Conservation (phyloP, 2,888 invertebrate species). For the Myathropa florea region DNA sequence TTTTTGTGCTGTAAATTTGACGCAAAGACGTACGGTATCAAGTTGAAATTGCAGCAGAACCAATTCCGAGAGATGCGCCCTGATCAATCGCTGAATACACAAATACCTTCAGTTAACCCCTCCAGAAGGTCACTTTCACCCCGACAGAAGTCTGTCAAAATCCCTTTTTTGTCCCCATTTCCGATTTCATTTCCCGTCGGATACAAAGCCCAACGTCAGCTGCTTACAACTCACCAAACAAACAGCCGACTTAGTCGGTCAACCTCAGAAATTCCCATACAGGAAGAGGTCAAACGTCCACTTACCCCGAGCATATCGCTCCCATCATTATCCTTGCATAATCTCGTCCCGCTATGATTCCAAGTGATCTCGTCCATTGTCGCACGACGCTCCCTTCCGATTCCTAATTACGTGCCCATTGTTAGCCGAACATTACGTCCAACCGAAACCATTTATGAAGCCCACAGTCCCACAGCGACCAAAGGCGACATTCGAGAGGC, state of each 20-base stretch:
- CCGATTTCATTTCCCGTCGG: background rate
- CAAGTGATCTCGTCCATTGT: conserved; percentile 58
- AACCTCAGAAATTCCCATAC: conserved; percentile 41
- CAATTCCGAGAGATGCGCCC: too few relatives aligned
- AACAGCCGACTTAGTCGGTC: background rate
- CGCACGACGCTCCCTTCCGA: conserved; percentile 12
- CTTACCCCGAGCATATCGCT: conserved; percentile 32
- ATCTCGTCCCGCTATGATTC: conserved; percentile 64
- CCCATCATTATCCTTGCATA: conserved; percentile 67
- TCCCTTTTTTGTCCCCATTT: background rate
- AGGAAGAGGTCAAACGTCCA: conserved; percentile 60
- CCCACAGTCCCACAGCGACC: background rate
- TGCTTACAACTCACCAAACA: background rate
- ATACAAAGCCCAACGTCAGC: background rate
- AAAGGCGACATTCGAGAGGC: background rate
- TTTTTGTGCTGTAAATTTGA: too few relatives aligned
- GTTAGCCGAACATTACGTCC: conserved; percentile 32
- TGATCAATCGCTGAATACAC: too few relatives aligned
- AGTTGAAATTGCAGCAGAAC: too few relatives aligned
- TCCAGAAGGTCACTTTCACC: too few relatives aligned
- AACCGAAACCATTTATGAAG: background rate
- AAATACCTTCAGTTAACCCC: too few relatives aligned
- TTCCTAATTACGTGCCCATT: conserved; percentile 66
- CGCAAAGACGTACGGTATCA: too few relatives aligned
- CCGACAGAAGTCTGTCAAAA: background rate